Conservation (phyloP, 2,113 vertebrate species). For the Casuarius casuarius region DNA sequence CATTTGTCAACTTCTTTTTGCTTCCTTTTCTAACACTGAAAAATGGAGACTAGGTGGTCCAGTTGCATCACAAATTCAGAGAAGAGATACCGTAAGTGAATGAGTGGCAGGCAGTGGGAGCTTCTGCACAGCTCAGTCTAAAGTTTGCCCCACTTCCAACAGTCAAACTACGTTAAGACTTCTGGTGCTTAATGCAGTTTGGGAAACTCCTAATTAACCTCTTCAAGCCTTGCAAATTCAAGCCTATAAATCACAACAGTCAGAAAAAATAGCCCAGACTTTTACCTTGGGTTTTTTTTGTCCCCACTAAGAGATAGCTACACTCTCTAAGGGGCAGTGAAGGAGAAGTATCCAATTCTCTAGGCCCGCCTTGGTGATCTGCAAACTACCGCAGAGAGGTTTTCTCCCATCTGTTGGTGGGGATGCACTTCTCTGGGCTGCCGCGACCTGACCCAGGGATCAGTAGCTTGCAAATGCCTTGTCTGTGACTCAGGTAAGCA, state of each 20-base stretch:
- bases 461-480: fast-evolving
- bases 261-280: neutral
- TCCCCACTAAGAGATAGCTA: neutral
- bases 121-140: neutral
- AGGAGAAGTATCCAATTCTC: neutral
- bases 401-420: neutral
- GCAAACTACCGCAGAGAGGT: fast-evolving
- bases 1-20: neutral
- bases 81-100: neutral
- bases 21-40: neutral
- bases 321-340: fast-evolving
- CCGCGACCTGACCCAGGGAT: fast-evolving
- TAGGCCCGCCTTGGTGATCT: neutral
- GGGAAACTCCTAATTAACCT: neutral
- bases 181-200: neutral
- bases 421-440: neutral
- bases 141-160: neutral
- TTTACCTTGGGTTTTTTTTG: neutral
- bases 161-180: neutral
- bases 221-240: neutral
- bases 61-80: neutral
- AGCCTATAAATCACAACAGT: neutral
- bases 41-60: neutral
- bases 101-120: neutral
- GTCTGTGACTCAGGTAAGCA: neutral